Conservation (phyloP, 2,797 vertebrate genomes). For the Sebastes miniatus region DNA sequence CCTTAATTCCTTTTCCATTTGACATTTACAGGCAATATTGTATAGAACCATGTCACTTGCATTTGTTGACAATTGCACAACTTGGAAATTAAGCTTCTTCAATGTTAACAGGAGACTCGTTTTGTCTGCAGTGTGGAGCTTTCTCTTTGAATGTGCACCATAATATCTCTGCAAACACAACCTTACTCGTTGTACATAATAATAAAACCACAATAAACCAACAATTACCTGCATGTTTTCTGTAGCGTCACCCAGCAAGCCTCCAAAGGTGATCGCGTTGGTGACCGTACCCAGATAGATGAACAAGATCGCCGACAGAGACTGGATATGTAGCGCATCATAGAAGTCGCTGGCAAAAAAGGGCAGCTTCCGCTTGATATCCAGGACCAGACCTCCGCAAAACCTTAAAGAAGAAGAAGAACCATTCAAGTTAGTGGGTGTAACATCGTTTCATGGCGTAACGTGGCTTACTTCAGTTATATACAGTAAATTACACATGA, state of each 20-base stretch:
- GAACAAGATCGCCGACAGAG: conserved; percentile 95
- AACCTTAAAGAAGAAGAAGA: conserved; percentile 79
- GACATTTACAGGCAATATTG: no score
- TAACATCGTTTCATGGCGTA: background rate
- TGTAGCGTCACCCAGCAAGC: conserved; percentile 95
- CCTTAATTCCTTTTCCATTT: no score
- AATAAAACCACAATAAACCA: background rate
- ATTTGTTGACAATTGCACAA: no score
- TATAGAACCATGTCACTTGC: no score
- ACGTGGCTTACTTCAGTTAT: background rate
- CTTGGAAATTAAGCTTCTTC: background rate
- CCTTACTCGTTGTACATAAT: background rate
- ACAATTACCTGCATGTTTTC: conserved; percentile 95
- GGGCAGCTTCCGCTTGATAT: conserved; percentile 94
- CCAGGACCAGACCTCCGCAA: conserved; percentile 93
- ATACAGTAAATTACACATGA: background rate
- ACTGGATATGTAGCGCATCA: conserved; percentile 93
- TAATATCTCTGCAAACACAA: background rate
- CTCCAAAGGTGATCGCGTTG: conserved; percentile 98
- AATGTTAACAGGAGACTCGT: background rate
- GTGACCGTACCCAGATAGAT: conserved; percentile 98
- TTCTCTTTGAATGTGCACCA: background rate
- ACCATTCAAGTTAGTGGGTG: background rate
- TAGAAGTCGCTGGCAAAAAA: conserved; percentile 97
- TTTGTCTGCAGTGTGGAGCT: background rate